Evolutionary conservation across 2,888 invertebrate species (phyloP).

Genomic region (Drosophila aldrichi): DNA sequence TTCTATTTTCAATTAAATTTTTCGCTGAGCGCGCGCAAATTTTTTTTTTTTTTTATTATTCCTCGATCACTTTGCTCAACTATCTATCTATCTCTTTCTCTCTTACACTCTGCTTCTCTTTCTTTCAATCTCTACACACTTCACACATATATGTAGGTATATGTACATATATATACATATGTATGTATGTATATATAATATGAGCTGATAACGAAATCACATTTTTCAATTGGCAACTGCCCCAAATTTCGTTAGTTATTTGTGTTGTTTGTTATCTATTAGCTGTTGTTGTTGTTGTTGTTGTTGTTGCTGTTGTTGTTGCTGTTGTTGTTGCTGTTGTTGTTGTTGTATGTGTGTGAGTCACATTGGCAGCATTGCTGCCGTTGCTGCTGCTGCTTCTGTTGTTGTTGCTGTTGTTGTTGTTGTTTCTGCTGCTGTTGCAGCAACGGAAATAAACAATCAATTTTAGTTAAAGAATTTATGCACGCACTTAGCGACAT

Average conservation of each 20-base stretch:
- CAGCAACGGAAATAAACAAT: slow-evolving; percentile 78
- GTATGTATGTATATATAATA: slow-evolving; percentile 24
- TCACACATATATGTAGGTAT: slow-evolving; percentile 3
- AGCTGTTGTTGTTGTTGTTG: slow-evolving; percentile 38
- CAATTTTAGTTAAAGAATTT: slow-evolving; percentile 80
- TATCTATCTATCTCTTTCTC: slow-evolving; percentile 1
- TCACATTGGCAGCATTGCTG: slow-evolving; percentile 53
- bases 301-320: slow-evolving; percentile 37
- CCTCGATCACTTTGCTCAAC: slow-evolving; percentile 10
- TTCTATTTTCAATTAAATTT: slow-evolving; percentile 38
- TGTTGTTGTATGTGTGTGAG: slow-evolving; percentile 44
- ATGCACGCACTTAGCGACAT: slow-evolving; percentile 66
- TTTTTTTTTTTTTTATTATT: neutral
- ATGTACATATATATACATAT: slow-evolving; percentile 2
- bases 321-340: slow-evolving; percentile 33
- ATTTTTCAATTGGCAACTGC: slow-evolving; percentile 79
- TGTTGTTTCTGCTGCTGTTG: slow-evolving; percentile 46
- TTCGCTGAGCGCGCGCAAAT: slow-evolving; percentile 44
- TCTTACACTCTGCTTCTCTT: slow-evolving; percentile 1
- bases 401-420: slow-evolving; percentile 38
- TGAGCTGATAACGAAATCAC: slow-evolving; percentile 68
- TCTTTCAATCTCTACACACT: slow-evolving; percentile 27
- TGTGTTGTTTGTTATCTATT: slow-evolving; percentile 63
- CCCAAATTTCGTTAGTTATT: slow-evolving; percentile 69
- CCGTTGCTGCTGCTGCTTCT: slow-evolving; percentile 39